Evolutionary conservation across 2,797 vertebrate species (phyloP), one percentile per base, ranked within the genome.

Genomic region (Molothrus aeneus): DNA sequence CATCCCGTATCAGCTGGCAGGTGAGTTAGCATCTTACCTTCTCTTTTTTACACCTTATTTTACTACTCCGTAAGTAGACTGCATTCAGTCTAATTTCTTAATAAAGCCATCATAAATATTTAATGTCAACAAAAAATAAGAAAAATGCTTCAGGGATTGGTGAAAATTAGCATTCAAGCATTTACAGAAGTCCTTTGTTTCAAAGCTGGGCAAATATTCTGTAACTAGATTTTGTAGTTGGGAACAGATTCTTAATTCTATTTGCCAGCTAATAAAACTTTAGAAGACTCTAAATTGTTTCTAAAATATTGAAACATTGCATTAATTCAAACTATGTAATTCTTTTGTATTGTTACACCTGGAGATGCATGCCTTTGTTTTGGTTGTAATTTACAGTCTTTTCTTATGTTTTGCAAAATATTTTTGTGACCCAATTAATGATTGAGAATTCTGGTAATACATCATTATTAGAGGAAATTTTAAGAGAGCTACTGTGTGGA

Each of bases 1-100:
- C 99, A 6, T 99, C 99, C 14, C 98, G 99, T 40, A 98, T 99
- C 79, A 99, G 99, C 97, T 99, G 99, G 99, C 99, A 99, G 99
- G 99, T 99, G 98, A 98, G 98, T 94, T 90, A 79, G 50, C 36
- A 24, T 57, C 57, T 72, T 71, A 2, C 2, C 31, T 26, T 70
- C 20, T 68, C 60, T 69, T 31, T 66, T 87, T 80, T 48, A 85
- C 26, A 45, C 38, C 29, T 80, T 34, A 22, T 24, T 89, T 72
- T 88, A n/a, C 38, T 86, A 10, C 42, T 59, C 25, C 14, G 13
- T 83, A 92, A 88, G 40, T 75, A 93, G 45, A 71, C 26, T 75
- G 34, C 25, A 86, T 69, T 93, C 73, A 70, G 61, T 61, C 43
- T 80, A 45, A 48, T 88, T 74, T 86, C 59, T 71, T 74, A 70